phyloP scores from a whole-genome alignment of 2,797 vertebrate genomes.

The Parambassis ranga region DNA sequence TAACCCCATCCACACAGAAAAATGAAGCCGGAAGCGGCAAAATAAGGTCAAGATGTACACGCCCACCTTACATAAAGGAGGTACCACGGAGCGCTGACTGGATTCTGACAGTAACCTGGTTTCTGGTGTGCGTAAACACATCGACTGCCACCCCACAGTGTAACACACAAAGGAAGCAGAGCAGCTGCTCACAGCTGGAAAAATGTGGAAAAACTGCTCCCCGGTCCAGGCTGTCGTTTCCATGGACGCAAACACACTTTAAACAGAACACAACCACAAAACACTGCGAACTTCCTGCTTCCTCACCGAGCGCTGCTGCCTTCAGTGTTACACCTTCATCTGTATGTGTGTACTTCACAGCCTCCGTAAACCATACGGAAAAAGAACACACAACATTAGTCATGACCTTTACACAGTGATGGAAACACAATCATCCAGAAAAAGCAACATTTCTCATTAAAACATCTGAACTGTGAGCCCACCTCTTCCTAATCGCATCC shows the following conservation, averaged over 20 bases:
- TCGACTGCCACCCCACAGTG: not conserved
- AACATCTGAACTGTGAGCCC: not conserved
- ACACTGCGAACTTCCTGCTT: no score
- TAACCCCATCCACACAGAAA: no score
- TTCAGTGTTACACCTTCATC: no score
- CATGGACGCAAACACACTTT: no score
- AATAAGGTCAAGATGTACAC: not conserved
- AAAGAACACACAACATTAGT: not conserved
- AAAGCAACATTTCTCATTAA: slow-evolving; percentile 9
- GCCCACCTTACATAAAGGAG: not conserved
- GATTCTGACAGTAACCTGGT: not conserved
- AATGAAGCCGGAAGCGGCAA: no score
- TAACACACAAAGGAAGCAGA: not conserved
- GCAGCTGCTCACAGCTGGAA: slow-evolving; percentile 11
- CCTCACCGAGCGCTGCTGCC: no score
- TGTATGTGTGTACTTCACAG: no score
- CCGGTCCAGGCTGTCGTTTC: not conserved
- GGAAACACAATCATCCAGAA: slow-evolving; percentile 8
- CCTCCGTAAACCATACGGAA: no score
- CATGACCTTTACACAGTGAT: not conserved
- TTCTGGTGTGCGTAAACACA: not conserved
- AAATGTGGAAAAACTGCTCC: not conserved
- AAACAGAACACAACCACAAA: no score
- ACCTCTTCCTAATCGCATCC: no score
- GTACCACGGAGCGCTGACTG: not conserved